A percentile compares a stretch with the other conserved stretches of the same genome.
phyloP scores from a whole-genome alignment of 2,797 vertebrate genomes.

The Octomys mimax region DNA sequence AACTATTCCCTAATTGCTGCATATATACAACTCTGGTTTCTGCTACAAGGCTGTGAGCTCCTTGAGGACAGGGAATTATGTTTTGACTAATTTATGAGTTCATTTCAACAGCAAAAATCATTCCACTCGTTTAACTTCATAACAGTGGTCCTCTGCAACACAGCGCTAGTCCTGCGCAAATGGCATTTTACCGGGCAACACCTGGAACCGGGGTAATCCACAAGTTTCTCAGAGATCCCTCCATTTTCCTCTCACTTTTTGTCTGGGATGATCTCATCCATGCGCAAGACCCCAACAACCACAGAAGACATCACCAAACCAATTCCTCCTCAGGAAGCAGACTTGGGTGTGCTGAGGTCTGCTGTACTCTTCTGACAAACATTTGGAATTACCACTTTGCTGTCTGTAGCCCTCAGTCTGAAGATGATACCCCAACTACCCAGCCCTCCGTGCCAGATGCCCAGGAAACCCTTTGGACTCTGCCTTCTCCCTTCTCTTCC shows the following conservation, averaged over 20 bases:
- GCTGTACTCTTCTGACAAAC: not conserved
- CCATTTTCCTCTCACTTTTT: not conserved
- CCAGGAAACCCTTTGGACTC: not conserved
- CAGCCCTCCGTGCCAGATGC: not conserved
- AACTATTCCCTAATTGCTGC: constrained; percentile 67
- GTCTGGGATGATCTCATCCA: not conserved
- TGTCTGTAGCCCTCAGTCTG: not conserved
- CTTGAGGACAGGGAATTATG: constrained; percentile 73
- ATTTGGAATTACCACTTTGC: no score
- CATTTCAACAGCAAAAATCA: constrained; percentile 55
- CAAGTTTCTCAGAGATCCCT: not conserved
- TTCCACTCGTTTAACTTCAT: not conserved
- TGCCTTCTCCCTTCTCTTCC: not conserved
- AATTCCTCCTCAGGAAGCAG: not conserved
- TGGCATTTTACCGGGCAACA: not conserved
- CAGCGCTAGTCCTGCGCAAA: no score
- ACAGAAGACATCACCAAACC: not conserved
- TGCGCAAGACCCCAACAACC: not conserved
- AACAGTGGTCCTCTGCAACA: not conserved
- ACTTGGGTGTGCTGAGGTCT: not conserved
- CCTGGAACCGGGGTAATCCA: not conserved
- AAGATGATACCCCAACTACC: not conserved
- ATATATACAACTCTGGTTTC: constrained; percentile 23
- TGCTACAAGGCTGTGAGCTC: constrained; percentile 50
- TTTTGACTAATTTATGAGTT: constrained; percentile 75